phyloP scores from a whole-genome alignment of 2,113 vertebrate species.

The Acinonyx jubatus region DNA sequence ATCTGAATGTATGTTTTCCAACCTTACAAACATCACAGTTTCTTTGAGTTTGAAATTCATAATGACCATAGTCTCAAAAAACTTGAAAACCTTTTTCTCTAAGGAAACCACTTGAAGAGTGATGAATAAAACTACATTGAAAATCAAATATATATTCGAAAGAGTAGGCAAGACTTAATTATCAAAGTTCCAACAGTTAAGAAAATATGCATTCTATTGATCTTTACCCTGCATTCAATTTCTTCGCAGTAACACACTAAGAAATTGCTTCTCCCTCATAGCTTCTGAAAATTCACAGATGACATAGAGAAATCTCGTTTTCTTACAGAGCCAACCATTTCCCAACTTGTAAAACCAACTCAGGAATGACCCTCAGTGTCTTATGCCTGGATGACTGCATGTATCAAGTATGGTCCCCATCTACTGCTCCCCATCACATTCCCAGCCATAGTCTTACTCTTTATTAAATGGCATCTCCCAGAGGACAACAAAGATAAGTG shows the following conservation, averaged over 20 bases:
- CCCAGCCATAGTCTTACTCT: not conserved
- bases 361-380: not conserved
- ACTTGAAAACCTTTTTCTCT: slow-evolving; percentile 31
- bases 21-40: slow-evolving; percentile 10
- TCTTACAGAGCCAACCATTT: slow-evolving; percentile 19
- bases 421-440: not conserved
- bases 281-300: not conserved
- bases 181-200: slow-evolving; percentile 50
- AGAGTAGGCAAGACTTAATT: slow-evolving; percentile 9
- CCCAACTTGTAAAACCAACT: slow-evolving; percentile 17
- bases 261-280: not conserved
- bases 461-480: not conserved
- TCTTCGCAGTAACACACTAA: slow-evolving; percentile 4
- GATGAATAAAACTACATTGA: not conserved
- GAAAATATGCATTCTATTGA: not conserved
- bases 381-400: not conserved
- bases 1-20: not conserved
- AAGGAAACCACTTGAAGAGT: not conserved
- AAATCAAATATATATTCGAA: slow-evolving; percentile 40
- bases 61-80: not conserved
- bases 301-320: not conserved
- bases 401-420: not conserved
- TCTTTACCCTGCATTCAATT: not conserved
- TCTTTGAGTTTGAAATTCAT: slow-evolving; percentile 48
- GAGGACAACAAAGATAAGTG: not conserved